These are phyloP conservation scores for Smutsia temminckii DNA, from an alignment of 2,797 vertebrate species.

Conservation along the genomic window DNA sequence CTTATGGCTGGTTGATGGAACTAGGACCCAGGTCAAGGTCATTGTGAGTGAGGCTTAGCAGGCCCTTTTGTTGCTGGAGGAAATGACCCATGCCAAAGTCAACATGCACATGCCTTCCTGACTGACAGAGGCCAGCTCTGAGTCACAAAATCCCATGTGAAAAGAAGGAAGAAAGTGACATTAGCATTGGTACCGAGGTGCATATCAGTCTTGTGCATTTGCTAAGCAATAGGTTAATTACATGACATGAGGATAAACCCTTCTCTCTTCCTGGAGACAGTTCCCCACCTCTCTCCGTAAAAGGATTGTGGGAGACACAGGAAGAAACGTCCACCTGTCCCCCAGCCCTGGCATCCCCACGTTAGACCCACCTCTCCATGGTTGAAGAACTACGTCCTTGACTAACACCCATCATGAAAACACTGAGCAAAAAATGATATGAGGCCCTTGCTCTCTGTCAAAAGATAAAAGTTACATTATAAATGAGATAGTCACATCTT, in stretches of 20 bases:
- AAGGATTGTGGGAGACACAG: background rate
- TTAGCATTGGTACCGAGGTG: background rate
- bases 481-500: background rate
- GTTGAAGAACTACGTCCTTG: background rate
- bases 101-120: background rate
- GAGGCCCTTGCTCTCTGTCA: background rate
- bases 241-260: background rate
- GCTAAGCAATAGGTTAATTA: background rate
- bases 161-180: background rate
- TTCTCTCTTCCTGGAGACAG: background rate
- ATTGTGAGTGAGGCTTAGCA: background rate
- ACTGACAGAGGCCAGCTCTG: background rate
- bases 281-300: background rate
- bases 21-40: background rate
- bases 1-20: background rate
- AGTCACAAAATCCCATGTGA: background rate
- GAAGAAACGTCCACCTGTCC: background rate
- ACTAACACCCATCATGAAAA: background rate
- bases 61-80: background rate
- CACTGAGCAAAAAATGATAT: background rate
- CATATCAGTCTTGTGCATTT: background rate
- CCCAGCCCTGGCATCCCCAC: too few species aligned
- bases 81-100: background rate
- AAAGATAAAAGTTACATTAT: conserved; percentile 12
- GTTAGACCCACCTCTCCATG: background rate